These are phyloP conservation scores for Chiridota heheva DNA, from an alignment of 35 echinoderm and acorn worm genomes.

Conservation along the genomic window DNA sequence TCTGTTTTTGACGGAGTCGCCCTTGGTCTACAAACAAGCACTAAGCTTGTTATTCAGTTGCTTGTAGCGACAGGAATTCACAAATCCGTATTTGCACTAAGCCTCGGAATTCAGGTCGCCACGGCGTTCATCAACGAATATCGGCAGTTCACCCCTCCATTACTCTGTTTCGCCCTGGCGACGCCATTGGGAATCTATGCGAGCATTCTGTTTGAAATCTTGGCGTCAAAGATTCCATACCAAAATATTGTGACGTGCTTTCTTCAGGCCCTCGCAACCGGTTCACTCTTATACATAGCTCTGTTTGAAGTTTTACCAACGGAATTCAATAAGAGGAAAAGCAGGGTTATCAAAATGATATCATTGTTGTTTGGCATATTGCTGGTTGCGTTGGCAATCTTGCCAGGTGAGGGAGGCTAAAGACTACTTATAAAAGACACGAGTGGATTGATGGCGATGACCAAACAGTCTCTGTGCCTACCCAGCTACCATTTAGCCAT, in stretches of 20 bases:
- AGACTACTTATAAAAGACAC: too few species aligned
- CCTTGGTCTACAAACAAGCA: conserved; percentile 24
- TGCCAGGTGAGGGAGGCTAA: too few species aligned
- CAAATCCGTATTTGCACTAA: conserved; percentile 48
- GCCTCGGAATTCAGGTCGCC: conserved; percentile 31
- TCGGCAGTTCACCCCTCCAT: background rate
- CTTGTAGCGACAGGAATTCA: conserved; percentile 36
- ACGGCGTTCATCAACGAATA: background rate
- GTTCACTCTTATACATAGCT: conserved; percentile 44
- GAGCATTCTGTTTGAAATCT: background rate
- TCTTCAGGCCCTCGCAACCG: conserved; percentile 34
- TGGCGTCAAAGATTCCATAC: conserved; percentile 20
- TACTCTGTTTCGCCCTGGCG: conserved; percentile 22
- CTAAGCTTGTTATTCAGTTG: background rate
- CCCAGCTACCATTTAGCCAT: too few species aligned
- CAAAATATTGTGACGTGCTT: background rate
- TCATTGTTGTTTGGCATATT: too few species aligned
- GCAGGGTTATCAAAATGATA: too few species aligned
- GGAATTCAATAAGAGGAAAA: too few species aligned
- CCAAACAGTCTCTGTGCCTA: too few species aligned
- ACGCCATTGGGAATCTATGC: conserved; percentile 34
- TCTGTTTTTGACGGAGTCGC: conserved; percentile 49
- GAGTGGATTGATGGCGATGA: too few species aligned
- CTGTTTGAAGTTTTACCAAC: conserved; percentile 55
- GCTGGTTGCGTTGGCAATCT: too few species aligned